A percentile compares a stretch with the other conserved stretches of the same genome.
These are phyloP conservation scores for Rhingia campestris DNA, from an alignment of 2,888 invertebrate species.

Conservation along the genomic window DNA sequence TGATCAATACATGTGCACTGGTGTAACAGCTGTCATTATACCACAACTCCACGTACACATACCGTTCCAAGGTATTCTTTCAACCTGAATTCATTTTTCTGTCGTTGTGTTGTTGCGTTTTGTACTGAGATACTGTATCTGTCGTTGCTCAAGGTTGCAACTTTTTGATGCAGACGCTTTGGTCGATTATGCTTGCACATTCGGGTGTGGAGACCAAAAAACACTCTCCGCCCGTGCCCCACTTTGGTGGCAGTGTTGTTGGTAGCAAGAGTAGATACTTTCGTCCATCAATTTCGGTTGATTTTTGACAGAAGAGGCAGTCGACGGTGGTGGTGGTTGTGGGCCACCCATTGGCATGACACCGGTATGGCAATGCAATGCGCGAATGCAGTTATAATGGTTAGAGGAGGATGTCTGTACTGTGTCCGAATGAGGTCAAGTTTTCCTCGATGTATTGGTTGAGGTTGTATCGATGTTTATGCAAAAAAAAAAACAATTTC, in stretches of 20 bases:
- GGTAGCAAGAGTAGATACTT: conserved; percentile 13
- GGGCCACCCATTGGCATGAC: not conserved
- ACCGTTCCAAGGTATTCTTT: conserved; percentile 28
- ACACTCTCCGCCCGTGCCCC: not conserved
- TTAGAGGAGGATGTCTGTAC: conserved; percentile 25
- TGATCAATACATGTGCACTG: conserved; percentile 6
- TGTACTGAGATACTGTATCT: conserved; percentile 26
- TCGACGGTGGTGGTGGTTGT: not conserved
- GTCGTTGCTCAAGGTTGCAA: conserved; percentile 39
- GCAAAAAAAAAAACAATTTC: conserved; percentile 19
- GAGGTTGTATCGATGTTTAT: conserved; percentile 12
- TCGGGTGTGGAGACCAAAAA: not conserved
- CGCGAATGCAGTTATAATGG: conserved; percentile 20
- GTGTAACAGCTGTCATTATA: conserved; percentile 52
- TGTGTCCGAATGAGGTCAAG: conserved; percentile 45
- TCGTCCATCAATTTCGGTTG: conserved; percentile 6
- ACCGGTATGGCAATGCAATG: too few relatives aligned
- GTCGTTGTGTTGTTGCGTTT: not conserved
- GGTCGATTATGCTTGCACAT: conserved; percentile 10
- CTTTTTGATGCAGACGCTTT: conserved; percentile 32
- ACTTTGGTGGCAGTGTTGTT: not conserved
- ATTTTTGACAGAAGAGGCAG: conserved; percentile 3
- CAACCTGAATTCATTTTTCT: conserved; percentile 18
- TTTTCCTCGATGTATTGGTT: conserved; percentile 37
- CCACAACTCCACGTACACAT: not conserved